phyloP scores from a whole-genome alignment of 1,140 invertebrate genomes.

The Acromyrmex echinatior region DNA sequence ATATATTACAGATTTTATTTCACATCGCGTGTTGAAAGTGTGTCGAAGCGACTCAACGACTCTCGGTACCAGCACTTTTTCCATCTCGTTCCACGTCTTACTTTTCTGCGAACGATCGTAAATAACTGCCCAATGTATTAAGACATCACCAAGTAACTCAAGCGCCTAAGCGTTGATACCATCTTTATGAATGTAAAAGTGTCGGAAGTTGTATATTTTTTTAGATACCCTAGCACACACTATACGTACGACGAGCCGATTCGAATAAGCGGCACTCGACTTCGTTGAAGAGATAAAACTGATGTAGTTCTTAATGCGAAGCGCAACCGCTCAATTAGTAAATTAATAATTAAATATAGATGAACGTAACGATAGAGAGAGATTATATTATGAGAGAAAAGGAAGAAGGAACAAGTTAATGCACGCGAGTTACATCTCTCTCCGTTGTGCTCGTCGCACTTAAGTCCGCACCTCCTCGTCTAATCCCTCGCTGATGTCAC shows the following conservation, averaged over 20 bases:
- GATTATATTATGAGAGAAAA: background rate
- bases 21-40: constrained; percentile 17
- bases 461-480: constrained; percentile 18
- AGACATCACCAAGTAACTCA: constrained; percentile 80
- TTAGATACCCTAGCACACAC: background rate
- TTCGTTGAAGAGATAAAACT: background rate
- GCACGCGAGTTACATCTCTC: background rate
- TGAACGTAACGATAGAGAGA: background rate
- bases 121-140: constrained; percentile 81
- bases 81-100: constrained; percentile 49
- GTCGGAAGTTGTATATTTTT: constrained; percentile 78
- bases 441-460: constrained; percentile 30
- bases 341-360: constrained; percentile 41
- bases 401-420: background rate
- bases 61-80: constrained; percentile 32
- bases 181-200: constrained; percentile 80
- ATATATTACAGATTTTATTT: background rate
- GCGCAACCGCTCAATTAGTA: constrained; percentile 7
- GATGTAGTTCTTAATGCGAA: background rate
- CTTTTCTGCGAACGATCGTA: constrained; percentile 74
- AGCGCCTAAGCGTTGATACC: constrained; percentile 79
- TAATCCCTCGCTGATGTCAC: constrained; percentile 65
- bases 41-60: background rate
- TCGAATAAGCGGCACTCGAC: constrained; percentile 13
- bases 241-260: background rate